Percentiles rank a stretch among this genome's conserved stretches.
phyloP scores from a whole-genome alignment of 2,113 vertebrate species.

The Laticauda colubrina region DNA sequence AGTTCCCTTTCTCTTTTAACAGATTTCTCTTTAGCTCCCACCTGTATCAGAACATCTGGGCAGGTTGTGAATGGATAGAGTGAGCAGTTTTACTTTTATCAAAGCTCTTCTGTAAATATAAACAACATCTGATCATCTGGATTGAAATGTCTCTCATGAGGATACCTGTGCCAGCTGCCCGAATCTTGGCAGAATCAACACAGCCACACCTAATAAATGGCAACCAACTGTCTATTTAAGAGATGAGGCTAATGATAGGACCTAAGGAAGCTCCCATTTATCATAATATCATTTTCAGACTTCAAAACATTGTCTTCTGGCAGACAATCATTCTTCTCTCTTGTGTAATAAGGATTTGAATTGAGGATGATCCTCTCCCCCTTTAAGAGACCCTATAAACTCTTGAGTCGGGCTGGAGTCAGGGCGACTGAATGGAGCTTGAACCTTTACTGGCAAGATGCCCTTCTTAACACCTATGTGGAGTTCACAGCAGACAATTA shows the following conservation, averaged over 20 bases:
- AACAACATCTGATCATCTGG: conserved; percentile 16
- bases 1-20: neutral
- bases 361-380: neutral
- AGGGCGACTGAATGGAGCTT: neutral
- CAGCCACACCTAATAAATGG: neutral
- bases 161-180: conserved; percentile 12
- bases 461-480: neutral
- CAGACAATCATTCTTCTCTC: neutral
- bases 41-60: neutral
- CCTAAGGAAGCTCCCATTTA: neutral
- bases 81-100: neutral
- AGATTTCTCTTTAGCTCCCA: neutral
- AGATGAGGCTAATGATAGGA: neutral
- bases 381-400: neutral
- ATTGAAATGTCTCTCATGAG: neutral
- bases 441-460: neutral
- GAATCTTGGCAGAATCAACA: neutral
- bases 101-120: neutral
- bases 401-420: neutral
- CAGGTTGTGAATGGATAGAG: conserved; percentile 4
- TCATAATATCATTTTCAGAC: neutral
- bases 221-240: neutral
- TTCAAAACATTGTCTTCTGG: neutral
- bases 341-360: neutral
- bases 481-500: neutral